phyloP scores from a whole-genome alignment of 2,113 vertebrate genomes.

The Chloroceryle aenea region DNA sequence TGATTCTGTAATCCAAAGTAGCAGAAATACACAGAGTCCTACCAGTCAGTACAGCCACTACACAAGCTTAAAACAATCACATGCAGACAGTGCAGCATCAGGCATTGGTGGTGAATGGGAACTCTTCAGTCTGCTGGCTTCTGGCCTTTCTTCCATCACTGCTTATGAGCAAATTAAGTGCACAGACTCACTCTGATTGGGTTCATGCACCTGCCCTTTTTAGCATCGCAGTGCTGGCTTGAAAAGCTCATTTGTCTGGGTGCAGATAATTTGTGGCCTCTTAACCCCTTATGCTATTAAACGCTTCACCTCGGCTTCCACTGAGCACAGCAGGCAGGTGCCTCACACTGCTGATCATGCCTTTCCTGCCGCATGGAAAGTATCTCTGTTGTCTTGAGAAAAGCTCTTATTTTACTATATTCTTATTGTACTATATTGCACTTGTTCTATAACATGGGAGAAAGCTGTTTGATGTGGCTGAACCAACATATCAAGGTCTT shows the following conservation, averaged over 20 bases:
- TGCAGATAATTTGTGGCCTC: background rate
- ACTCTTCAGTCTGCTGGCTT: background rate
- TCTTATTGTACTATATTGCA: background rate
- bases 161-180: background rate
- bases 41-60: background rate
- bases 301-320: background rate
- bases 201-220: background rate
- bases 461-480: accelerated
- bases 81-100: background rate
- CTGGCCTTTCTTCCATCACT: background rate
- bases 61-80: background rate
- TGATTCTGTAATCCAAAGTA: background rate
- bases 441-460: background rate
- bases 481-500: background rate
- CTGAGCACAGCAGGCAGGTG: background rate
- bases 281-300: background rate
- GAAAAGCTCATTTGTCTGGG: background rate
- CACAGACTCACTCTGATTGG: background rate
- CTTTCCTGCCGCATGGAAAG: background rate
- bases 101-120: background rate
- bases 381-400: accelerated
- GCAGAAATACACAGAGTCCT: background rate
- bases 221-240: background rate
- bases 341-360: background rate
- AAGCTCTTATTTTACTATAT: background rate